phyloP scores from a whole-genome alignment of 2,888 invertebrate genomes.

The Lasioglossum zephyrum region DNA sequence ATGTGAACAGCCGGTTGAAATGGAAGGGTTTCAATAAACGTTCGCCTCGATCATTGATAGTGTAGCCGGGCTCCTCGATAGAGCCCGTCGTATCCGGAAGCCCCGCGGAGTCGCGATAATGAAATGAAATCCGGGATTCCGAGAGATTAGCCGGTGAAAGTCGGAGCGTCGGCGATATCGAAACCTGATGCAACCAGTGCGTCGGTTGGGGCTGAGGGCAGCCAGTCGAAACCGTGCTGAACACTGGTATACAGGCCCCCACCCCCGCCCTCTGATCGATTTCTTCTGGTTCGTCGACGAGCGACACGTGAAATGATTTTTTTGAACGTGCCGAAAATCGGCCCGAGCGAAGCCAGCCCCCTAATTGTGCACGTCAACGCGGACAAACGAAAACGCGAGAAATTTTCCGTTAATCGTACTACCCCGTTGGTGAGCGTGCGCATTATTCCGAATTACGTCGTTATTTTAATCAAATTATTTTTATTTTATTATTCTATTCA shows the following conservation, averaged over 20 bases:
- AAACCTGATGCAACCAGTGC: conserved; percentile 44
- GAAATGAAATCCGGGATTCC: conserved; percentile 63
- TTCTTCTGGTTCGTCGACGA: background rate
- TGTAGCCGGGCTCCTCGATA: conserved; percentile 13
- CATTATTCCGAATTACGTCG: background rate
- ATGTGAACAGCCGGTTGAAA: background rate
- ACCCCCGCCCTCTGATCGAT: conserved; percentile 9
- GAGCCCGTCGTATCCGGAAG: conserved; percentile 45
- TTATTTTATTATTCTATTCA: background rate
- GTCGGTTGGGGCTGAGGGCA: conserved; percentile 16
- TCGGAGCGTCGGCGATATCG: conserved; percentile 53
- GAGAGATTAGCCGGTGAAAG: conserved; percentile 51
- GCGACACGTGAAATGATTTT: conserved; percentile 48
- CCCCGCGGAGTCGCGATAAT: conserved; percentile 57
- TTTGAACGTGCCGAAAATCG: conserved; percentile 38
- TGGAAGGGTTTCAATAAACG: conserved; percentile 42
- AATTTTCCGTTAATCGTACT: background rate
- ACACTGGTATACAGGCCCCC: background rate
- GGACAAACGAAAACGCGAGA: background rate
- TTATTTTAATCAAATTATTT: background rate
- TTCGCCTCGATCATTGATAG: conserved; percentile 56
- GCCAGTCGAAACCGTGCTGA: conserved; percentile 26
- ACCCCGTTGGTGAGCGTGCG: background rate
- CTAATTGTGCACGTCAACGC: background rate
- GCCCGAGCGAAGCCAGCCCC: conserved; percentile 20